Percentiles rank a stretch among this genome's conserved stretches.
These are phyloP conservation scores for Bruchidius siliquastri DNA, from an alignment of 2,888 invertebrate genomes.

Conservation along the genomic window DNA sequence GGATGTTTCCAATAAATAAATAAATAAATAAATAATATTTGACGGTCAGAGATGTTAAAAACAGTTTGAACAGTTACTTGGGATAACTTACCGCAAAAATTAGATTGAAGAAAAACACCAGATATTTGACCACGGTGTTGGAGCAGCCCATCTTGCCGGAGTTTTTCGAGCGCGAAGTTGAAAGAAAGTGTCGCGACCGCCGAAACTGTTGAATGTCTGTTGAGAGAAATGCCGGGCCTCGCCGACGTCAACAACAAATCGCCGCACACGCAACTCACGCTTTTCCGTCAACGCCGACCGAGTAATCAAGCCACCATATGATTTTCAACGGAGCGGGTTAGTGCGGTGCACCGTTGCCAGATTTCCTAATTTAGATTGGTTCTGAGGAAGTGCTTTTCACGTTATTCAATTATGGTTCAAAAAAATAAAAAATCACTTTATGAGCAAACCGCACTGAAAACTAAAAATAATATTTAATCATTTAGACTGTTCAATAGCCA, in stretches of 20 bases:
- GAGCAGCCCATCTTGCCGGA: slow-evolving; percentile 36
- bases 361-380: neutral
- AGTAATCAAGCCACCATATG: slow-evolving; percentile 8
- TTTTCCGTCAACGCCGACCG: neutral
- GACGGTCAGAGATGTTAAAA: no score
- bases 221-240: neutral
- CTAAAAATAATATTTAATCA: no score
- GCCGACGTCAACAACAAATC: neutral
- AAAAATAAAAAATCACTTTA: no score
- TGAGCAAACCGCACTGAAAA: no score
- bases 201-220: slow-evolving; percentile 8
- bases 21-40: no score
- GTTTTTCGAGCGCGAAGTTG: neutral
- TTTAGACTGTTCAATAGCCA: no score
- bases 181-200: neutral
- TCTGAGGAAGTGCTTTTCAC: neutral
- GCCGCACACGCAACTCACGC: slow-evolving; percentile 6
- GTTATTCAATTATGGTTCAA: no score
- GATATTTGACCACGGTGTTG: slow-evolving; percentile 37
- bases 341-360: slow-evolving; percentile 3
- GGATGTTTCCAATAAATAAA: no score
- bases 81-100: slow-evolving; percentile 65
- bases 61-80: no score
- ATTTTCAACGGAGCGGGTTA: neutral
- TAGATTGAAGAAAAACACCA: slow-evolving; percentile 45